Evolutionary conservation across 1,140 invertebrate genomes (phyloP).

Genomic region (Cylas formicarius): DNA sequence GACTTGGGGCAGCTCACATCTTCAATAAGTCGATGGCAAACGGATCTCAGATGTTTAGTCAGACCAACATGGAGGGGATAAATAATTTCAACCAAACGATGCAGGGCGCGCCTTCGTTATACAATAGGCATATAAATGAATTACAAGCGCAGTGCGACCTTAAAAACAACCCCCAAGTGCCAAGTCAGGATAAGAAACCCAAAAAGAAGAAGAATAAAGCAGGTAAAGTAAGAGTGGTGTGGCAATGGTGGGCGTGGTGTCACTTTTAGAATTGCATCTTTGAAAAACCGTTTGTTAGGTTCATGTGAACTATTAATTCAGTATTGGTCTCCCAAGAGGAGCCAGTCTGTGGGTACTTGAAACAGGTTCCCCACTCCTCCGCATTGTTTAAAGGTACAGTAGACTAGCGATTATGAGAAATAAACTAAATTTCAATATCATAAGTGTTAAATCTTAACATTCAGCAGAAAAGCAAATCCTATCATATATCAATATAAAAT

Average conservation of each 20-base stretch:
- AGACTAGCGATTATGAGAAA: no score
- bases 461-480: no score
- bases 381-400: no score
- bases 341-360: no score
- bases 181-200: constrained; percentile 19
- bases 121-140: constrained; percentile 27
- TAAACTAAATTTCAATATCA: no score
- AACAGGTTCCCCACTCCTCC: no score
- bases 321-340: no score
- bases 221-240: constrained; percentile 23
- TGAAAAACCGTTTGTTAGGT: no score
- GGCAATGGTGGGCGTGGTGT: neutral
- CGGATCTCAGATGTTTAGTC: constrained; percentile 35
- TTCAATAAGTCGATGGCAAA: constrained; percentile 45
- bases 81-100: constrained; percentile 24
- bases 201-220: constrained; percentile 23
- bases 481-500: no score
- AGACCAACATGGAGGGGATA: constrained; percentile 30
- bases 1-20: constrained; percentile 46
- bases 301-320: no score
- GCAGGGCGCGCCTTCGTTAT: constrained; percentile 24
- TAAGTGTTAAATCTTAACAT: no score
- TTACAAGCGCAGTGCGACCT: constrained; percentile 19
- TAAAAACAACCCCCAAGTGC: constrained; percentile 3
- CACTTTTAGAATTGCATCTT: constrained; percentile 2